Base-by-base conservation (phyloP, 2,797 vertebrate genomes). In the Eulemur rubriventer region DNA sequence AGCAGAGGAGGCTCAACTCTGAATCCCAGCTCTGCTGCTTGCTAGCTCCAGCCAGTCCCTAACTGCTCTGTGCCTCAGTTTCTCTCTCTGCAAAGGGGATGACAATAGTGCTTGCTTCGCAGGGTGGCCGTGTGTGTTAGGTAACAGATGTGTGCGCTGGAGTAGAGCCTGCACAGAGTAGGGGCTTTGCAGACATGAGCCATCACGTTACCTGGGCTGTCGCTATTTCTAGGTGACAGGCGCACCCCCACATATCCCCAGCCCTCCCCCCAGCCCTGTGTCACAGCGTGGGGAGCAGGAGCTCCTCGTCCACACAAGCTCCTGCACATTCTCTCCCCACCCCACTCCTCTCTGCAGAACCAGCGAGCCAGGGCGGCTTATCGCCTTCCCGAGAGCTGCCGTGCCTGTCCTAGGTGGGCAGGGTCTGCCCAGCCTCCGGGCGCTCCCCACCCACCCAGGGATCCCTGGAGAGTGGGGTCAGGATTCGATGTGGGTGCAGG, bases 241-340 rank as follows among this genome's bases (percentile, higher is more conserved):
- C 1, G 13, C 1, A 0, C 52, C 26, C 33, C 75, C 48, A 24
- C 7, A 35, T 4, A 7, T 3, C 12, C 48, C 33, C 33, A 0
- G 20, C 48, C 6, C 33, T n/a, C 18, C 46, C 20, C 3, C 20
- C 20, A 76, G 48, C 48, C 75, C 50, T 20, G 0, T 26, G 75
- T 52, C 48, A 5, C 75, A 8, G 12, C 0, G 7, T 16, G 75
- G 12, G 50, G 48, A 52, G 75, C 33, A 0, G 6, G n/a, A 52
- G 75, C 33, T 30, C 75, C 48, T 78, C 3, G 18, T n/a, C 20
- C 33, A 26, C 48, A 52, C 50, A 52, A 20, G 9, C 28, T 30
- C 12, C 75, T 35, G 22, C 7, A 14, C 73, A 22, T 35, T 78
- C 50, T 26, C 50, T 55, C 50, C 52, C 33, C 48, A 35, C 50